These are phyloP conservation scores for Dromaius novaehollandiae DNA, from an alignment of 2,113 vertebrate species.

Conservation along the genomic window DNA sequence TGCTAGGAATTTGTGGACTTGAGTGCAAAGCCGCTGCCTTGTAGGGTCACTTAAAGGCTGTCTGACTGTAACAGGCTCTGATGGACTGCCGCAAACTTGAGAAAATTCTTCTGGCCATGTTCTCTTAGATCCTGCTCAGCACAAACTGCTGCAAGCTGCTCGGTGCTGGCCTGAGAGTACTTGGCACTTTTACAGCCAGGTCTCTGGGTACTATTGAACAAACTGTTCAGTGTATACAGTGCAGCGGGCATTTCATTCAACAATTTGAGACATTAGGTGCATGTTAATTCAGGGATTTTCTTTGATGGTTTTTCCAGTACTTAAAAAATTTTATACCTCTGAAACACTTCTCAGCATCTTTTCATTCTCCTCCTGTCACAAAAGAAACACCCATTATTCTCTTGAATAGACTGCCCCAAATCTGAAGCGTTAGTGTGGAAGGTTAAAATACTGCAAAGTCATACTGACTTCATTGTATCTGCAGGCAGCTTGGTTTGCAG, in stretches of 20 bases:
- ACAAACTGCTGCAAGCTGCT: neutral
- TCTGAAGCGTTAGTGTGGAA: neutral
- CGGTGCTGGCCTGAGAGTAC: neutral
- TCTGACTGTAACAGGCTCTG: neutral
- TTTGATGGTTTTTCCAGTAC: neutral
- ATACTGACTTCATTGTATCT: neutral
- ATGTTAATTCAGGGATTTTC: neutral
- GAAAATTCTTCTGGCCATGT: neutral
- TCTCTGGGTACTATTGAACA: neutral
- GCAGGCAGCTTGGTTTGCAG: neutral
- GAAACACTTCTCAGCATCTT: neutral
- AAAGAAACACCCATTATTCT: neutral
- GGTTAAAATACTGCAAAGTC: conserved; percentile 21
- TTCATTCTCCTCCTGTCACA: neutral
- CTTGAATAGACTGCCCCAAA: neutral
- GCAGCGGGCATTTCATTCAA: neutral
- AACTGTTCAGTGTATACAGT: neutral
- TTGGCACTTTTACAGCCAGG: neutral
- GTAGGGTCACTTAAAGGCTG: neutral
- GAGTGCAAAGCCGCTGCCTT: neutral
- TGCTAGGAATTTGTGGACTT: neutral
- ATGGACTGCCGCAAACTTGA: neutral
- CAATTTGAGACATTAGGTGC: neutral
- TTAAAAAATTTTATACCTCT: neutral
- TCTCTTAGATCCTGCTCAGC: neutral